These are phyloP conservation scores for Hyperopisus bebe DNA, from an alignment of 2,113 vertebrate genomes.

Conservation along the genomic window DNA sequence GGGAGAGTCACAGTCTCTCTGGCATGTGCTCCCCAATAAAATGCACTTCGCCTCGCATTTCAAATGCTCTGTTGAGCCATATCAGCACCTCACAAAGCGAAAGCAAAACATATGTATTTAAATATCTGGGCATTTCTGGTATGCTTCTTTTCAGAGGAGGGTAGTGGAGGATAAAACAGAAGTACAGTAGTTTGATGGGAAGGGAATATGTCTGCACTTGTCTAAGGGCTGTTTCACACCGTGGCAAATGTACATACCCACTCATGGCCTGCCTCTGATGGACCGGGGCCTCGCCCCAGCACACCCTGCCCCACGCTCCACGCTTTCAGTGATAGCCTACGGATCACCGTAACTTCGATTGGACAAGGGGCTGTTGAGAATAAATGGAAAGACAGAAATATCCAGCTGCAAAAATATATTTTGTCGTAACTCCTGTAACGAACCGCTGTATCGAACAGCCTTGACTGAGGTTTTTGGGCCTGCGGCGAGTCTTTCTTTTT, in stretches of 20 bases:
- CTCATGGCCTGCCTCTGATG: not conserved
- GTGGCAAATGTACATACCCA: not conserved
- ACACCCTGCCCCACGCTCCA: not conserved
- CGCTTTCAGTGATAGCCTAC: not conserved
- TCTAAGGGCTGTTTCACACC: not conserved
- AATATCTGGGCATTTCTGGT: not conserved
- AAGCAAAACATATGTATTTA: not conserved
- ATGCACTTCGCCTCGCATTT: not conserved
- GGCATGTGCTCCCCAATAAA: not conserved
- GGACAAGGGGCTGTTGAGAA: not conserved
- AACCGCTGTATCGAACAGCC: not conserved
- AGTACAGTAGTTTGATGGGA: not conserved
- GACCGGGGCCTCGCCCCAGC: not conserved
- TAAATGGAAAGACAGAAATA: not conserved
- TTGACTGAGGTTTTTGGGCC: not conserved
- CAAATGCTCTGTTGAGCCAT: not conserved
- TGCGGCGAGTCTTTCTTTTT: not conserved
- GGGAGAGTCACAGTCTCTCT: not conserved
- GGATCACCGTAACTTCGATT: not conserved
- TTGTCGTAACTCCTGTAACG: not conserved
- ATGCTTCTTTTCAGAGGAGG: not conserved
- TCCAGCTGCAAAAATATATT: not conserved
- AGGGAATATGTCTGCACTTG: not conserved
- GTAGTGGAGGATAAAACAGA: not conserved
- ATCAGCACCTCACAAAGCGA: not conserved